Evolutionary conservation across 2,797 vertebrate genomes (phyloP), one percentile per base, ranked within the genome.

Genomic region (Oreonectes daqikongensis): DNA sequence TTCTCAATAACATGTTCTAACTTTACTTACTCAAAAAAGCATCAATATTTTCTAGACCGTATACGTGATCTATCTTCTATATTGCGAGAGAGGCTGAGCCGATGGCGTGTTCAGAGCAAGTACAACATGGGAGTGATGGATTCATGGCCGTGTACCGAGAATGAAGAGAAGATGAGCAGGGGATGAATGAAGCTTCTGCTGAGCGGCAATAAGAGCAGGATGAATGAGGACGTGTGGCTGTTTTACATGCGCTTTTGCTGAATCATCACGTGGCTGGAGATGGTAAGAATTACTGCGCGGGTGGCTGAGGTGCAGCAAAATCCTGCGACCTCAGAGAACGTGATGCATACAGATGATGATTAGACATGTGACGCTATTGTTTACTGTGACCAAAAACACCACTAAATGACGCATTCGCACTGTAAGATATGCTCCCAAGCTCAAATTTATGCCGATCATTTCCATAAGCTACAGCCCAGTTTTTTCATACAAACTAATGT

Each of bases 241-340:
- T 68, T 90, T 87, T 89, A 88, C 88, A 89, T 88, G 72, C 24
- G 17, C 59, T 88, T 88, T 63, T 89, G 89, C 90, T 90, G 90
- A 92, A 72, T 81, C 78, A 69, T 74, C 81, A 89, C 86, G 26
- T 24, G 48, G 66, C 69, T 82, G 9, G 83, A 80, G 83, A 79
- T 77, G 83, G 85, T 81, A 74, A 75, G 87, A 88, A 86, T 83
- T 66, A 77, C 86, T 86, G 87, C 26, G 78, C 2, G 20, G 28
- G 55, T 61, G 26, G 28, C n/a, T 24, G 30, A 67, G 18, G 18
- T 44, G 10, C 38, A 17, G 30, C 9, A 7, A 9, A 42, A 53
- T 68, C 46, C 28, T 46, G 40, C 9, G 18, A 61, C 20, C 55
- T 71, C 38, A 71, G 26, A 59, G 35, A 24, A 30, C 14, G 11